Conservation (phyloP, 2,888 invertebrate species). For the Drosophila vallismaia region DNA sequence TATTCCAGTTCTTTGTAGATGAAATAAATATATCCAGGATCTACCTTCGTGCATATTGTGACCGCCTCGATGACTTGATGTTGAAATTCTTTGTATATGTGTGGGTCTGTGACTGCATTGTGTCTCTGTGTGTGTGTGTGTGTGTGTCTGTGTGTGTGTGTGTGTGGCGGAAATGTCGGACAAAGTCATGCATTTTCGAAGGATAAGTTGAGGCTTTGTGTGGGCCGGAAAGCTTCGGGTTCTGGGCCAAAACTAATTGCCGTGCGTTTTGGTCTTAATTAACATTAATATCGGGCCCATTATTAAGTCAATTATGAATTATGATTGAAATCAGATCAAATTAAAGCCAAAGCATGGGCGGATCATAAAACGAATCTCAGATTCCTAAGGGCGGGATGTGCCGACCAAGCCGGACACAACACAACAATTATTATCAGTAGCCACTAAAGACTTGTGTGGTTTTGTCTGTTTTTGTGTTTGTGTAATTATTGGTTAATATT, state of each 20-base stretch:
- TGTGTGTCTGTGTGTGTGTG: conserved; percentile 15
- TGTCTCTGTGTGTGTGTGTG: conserved; percentile 3
- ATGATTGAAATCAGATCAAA: conserved; percentile 47
- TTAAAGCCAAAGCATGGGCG: conserved; percentile 13
- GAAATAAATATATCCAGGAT: neutral
- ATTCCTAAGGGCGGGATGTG: conserved; percentile 15
- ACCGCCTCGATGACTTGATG: conserved; percentile 19
- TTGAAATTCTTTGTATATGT: conserved; percentile 18
- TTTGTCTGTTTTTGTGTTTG: neutral
- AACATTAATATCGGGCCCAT: conserved; percentile 52
- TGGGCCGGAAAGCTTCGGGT: neutral
- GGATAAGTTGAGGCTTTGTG: conserved; percentile 33
- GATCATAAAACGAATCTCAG: conserved; percentile 3
- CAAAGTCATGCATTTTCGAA: conserved; percentile 49
- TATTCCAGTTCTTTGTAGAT: no score
- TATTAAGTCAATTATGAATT: conserved; percentile 56
- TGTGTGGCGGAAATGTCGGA: conserved; percentile 57
- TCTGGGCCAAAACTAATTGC: conserved; percentile 34
- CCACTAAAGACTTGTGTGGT: conserved; percentile 27
- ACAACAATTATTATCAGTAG: conserved; percentile 56
- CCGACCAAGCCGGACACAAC: conserved; percentile 10
- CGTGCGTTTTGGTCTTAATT: conserved; percentile 40
- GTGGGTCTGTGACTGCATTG: conserved; percentile 2
- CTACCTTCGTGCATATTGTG: neutral
- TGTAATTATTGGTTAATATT: conserved; percentile 13